phyloP scores from a whole-genome alignment of 1,140 invertebrate genomes.

The Microplitis mediator region DNA sequence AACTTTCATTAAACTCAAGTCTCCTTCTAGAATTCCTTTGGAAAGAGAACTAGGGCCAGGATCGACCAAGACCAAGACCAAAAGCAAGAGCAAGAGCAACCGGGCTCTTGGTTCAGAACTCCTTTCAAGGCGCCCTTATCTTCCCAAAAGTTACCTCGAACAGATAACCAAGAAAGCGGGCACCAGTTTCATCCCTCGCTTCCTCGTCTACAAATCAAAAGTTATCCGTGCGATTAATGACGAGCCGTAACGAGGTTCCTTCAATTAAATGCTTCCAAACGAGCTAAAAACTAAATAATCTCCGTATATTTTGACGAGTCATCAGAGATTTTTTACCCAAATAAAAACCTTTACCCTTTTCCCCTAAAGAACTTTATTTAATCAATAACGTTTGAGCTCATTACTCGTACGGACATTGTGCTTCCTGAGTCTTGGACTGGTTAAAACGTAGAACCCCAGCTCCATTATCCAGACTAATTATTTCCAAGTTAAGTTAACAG shows the following conservation, averaged over 20 bases:
- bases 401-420: constrained; percentile 36
- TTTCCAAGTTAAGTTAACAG: constrained; percentile 59
- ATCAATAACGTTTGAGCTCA: constrained; percentile 31
- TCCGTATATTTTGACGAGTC: neutral
- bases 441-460: constrained; percentile 40
- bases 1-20: constrained; percentile 47
- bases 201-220: constrained; percentile 10
- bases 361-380: neutral
- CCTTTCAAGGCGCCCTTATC: constrained; percentile 36
- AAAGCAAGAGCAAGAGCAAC: no score
- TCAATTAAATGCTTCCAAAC: constrained; percentile 2
- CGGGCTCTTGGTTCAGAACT: no score
- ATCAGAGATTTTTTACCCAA: neutral
- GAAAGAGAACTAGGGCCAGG: no score
- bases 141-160: constrained; percentile 47
- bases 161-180: constrained; percentile 34
- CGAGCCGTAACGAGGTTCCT: constrained; percentile 18
- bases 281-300: constrained; percentile 14
- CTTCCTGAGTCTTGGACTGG: constrained; percentile 20
- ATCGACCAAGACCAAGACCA: no score
- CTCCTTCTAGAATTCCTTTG: neutral
- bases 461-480: constrained; percentile 61
- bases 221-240: constrained; percentile 37
- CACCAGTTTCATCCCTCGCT: neutral
- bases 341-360: neutral